Evolutionary conservation across 2,113 vertebrate genomes (phyloP), one percentile per base, ranked within the genome.

Genomic region (Leptodactylus fuscus): DNA sequence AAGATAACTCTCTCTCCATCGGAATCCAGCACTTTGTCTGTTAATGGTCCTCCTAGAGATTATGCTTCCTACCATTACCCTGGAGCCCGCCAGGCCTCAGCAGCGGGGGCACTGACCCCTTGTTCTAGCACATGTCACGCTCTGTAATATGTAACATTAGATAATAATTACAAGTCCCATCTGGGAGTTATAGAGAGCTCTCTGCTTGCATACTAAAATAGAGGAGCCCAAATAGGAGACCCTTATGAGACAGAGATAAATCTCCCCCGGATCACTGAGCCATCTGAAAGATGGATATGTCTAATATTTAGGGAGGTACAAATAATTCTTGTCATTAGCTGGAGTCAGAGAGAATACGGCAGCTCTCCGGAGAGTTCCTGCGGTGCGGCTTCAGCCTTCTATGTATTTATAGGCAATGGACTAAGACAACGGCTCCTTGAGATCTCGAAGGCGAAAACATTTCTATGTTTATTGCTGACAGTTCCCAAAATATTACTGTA

Each of bases 101-200:
- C 24, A 76, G 18, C 4, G 62, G 32, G 75, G 34, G 79, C 79
- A 48, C 41, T 81, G 79, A 65, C 38, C 60, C n/a, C 60, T 55
- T 81, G 79, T 81, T 65, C 58, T 53, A 67, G 58, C 41, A 32
- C 46, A 81, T 69, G 79, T 69, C 79, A 79, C 76, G 49, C 76
- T 79, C 76, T 58, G 49, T 58, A 80, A 80, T 60, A 80, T 60
- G 53, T 80, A 80, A 80, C 77, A 62, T 80, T 62, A 80, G 77
- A 80, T 80, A 80, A 41, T 62, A 80, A 80, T 80, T 80, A 80
- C 77, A 41, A 80, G 77, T 41, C 53, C 53, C 77, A 80, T 80
- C 53, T 62, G 77, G 53, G 55, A 60, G 76, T 38, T 51, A 60
- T 79, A 60, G 13, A 27, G 22, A 51, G 53, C 22, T 62, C 49